Conservation (phyloP, 2,888 invertebrate genomes). For the Napeogenes inachia region DNA sequence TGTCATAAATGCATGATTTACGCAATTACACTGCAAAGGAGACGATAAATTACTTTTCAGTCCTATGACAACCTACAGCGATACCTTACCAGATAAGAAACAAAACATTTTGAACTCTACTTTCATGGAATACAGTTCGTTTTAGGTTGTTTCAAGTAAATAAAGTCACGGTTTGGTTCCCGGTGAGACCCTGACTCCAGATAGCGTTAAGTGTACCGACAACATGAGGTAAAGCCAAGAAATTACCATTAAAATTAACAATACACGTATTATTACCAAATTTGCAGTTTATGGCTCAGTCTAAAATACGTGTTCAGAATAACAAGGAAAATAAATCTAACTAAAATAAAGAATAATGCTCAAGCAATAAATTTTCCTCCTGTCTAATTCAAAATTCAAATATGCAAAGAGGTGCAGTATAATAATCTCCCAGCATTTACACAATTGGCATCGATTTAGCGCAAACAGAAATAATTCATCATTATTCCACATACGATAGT, state of each 20-base stretch:
- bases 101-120: conserved; percentile 40
- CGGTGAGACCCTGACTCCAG: conserved; percentile 60
- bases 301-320: not conserved
- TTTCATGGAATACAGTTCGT: not conserved
- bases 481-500: conserved; percentile 50
- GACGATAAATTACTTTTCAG: conserved; percentile 72
- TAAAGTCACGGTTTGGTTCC: conserved; percentile 19
- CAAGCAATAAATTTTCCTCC: not conserved
- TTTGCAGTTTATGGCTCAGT: conserved; percentile 5
- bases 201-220: conserved; percentile 68
- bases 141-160: conserved; percentile 7
- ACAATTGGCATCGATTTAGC: conserved; percentile 27
- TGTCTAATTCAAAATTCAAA: conserved; percentile 3
- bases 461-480: conserved; percentile 33
- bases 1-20: conserved; percentile 77
- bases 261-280: conserved; percentile 30
- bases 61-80: conserved; percentile 46
- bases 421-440: not conserved
- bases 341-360: not conserved
- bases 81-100: conserved; percentile 24
- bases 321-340: not conserved
- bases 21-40: conserved; percentile 70
- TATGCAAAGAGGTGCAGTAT: conserved; percentile 2
- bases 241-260: conserved; percentile 37
- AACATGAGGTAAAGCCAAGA: conserved; percentile 65